phyloP scores from a whole-genome alignment of 2,888 invertebrate genomes.

The Creontiades dilutus region DNA sequence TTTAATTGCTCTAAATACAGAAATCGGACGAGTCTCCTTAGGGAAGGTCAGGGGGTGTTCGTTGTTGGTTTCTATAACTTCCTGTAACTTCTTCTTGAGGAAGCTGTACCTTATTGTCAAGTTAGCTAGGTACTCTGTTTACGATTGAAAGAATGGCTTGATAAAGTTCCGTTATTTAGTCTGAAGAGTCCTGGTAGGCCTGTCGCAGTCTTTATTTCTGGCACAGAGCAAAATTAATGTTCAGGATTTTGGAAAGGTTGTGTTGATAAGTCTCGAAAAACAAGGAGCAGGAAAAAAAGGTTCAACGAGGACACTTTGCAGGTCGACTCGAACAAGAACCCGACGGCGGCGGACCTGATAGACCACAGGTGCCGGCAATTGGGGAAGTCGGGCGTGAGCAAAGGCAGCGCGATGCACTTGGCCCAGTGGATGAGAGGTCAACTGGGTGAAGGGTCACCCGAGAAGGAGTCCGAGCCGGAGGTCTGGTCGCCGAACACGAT shows the following conservation, averaged over 20 bases:
- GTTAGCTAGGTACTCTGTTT: too few species aligned
- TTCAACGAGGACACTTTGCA: constrained; percentile 48
- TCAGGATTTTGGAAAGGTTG: neutral
- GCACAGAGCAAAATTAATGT: neutral
- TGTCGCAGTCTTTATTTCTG: neutral
- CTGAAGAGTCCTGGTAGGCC: too few species aligned
- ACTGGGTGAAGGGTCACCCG: constrained; percentile 80
- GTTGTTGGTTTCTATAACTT: too few species aligned
- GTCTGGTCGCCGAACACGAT: constrained; percentile 84
- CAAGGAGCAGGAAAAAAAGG: neutral
- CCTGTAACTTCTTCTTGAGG: too few species aligned
- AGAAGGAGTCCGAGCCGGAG: constrained; percentile 82
- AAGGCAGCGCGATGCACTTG: constrained; percentile 86
- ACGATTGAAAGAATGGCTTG: too few species aligned
- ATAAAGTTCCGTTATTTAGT: too few species aligned
- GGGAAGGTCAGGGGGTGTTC: too few species aligned
- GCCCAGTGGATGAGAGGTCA: constrained; percentile 91
- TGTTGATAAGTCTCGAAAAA: neutral
- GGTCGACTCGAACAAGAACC: constrained; percentile 59
- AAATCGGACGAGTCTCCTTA: too few species aligned
- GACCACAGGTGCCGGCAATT: constrained; percentile 84
- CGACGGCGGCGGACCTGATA: constrained; percentile 80
- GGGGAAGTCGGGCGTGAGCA: constrained; percentile 83
- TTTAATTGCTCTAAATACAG: too few species aligned
- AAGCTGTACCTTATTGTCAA: too few species aligned